Evolutionary conservation across 2,113 vertebrate species (phyloP), one percentile per base, ranked within the genome.

Genomic region (Rana temporaria): DNA sequence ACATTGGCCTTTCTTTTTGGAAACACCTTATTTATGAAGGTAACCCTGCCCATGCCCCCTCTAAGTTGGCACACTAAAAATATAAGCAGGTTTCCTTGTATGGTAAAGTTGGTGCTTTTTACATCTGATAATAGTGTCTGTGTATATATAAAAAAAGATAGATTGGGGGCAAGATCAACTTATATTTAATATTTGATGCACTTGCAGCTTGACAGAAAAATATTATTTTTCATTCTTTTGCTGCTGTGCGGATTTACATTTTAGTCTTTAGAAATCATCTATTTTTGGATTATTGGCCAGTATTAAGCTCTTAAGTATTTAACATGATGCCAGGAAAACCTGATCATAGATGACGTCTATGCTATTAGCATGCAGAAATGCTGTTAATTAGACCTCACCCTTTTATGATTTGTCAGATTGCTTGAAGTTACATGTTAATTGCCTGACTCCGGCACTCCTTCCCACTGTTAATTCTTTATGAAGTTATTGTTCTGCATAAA

Each of bases 251-350:
- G 19, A 20, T 4, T 20, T 60, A 59, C n/a, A 74, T 74, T 30
- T 17, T 3, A 59, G 12, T 60, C 38, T 34, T 74, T 18, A 74
- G 4, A 74, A 74, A n/a, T 30, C 24, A 34, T 75, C 19, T 75
- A 42, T 62, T 62, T 75, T 62, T 75, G 42, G 55, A 42, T 60
- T 32, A 22, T 3, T 48, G 11, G 9, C 11, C 56, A 7, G 18
- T 9, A 48, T 12, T 78, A 55, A 67, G 18, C 14, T 79, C 42
- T 56, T 19, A 53, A 79, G 20, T 80, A 70, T 70, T 69, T 80
- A 0, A 53, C 16, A 30, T 63, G 32, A 32, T 56, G 55, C 57
- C 68, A 63, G 68, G 19, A 72, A 64, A 55, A n/a, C 18, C 6
- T 64, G 57, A 81, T 18, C 30, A 19, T 0, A 71, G 19, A 63